These are phyloP conservation scores for Notodonta ziczac DNA, from an alignment of 2,888 invertebrate species.

Conservation along the genomic window DNA sequence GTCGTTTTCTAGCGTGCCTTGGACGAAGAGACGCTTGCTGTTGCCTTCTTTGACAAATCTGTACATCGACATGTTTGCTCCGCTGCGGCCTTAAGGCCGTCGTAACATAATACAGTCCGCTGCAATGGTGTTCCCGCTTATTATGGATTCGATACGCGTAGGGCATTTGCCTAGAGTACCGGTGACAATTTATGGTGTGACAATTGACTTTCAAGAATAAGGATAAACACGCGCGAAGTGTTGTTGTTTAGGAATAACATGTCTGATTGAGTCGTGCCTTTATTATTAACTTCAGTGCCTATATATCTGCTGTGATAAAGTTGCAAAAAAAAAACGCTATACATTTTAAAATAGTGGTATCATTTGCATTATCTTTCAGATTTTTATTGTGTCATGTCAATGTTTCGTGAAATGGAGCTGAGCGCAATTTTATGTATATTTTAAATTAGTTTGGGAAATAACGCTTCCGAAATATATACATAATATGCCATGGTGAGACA, in stretches of 20 bases:
- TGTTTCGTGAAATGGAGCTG: too few relatives aligned
- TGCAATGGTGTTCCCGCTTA: conserved; percentile 56
- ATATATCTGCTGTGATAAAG: too few relatives aligned
- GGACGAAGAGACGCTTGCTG: conserved; percentile 89
- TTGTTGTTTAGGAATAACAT: background rate
- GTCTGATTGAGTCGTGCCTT: too few relatives aligned
- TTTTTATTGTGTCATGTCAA: too few relatives aligned
- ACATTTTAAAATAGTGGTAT: too few relatives aligned
- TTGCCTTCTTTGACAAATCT: conserved; percentile 90
- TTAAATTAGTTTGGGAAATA: too few relatives aligned
- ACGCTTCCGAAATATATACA: too few relatives aligned
- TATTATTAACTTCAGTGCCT: too few relatives aligned
- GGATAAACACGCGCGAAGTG: background rate
- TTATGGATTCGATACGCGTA: conserved; percentile 75
- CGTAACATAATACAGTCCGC: conserved; percentile 65
- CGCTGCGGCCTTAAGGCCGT: conserved; percentile 63
- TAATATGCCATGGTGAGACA: too few relatives aligned
- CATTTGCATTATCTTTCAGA: too few relatives aligned
- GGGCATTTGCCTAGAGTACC: conserved; percentile 39
- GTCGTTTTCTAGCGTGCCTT: conserved; percentile 88
- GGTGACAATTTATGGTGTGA: conserved; percentile 46
- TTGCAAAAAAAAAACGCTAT: too few relatives aligned
- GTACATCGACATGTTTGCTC: conserved; percentile 88
- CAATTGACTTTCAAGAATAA: conserved; percentile 39
- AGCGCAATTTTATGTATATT: too few relatives aligned